phyloP scores from a whole-genome alignment of 1,140 invertebrate species.

The Caerostris darwini region DNA sequence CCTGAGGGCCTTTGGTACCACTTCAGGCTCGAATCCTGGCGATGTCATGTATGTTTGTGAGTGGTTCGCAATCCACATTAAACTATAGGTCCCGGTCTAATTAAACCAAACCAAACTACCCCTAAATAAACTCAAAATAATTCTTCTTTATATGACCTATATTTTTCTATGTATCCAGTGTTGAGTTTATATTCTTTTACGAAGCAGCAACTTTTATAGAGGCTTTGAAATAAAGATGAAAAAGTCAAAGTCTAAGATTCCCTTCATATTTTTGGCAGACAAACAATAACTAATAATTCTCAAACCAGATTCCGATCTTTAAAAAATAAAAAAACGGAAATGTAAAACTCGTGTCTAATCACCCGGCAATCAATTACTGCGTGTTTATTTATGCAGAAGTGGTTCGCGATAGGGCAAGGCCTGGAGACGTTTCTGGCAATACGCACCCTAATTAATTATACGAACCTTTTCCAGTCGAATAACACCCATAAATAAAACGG shows the following conservation, averaged over 20 bases:
- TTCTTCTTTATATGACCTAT: too few species aligned
- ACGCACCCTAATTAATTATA: conserved; percentile 39
- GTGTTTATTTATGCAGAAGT: conserved; percentile 56
- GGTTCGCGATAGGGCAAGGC: neutral
- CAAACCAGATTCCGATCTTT: neutral
- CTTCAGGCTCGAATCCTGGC: too few species aligned
- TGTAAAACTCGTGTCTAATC: neutral
- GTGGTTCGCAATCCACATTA: too few species aligned
- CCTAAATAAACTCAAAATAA: too few species aligned
- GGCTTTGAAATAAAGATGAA: neutral
- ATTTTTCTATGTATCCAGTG: too few species aligned
- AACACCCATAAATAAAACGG: conserved; percentile 56
- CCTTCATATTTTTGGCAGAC: too few species aligned
- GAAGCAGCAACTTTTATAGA: neutral
- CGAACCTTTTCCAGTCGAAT: conserved; percentile 26
- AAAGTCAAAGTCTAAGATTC: neutral
- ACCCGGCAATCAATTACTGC: neutral
- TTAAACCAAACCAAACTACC: too few species aligned
- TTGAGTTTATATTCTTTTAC: too few species aligned
- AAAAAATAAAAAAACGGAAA: neutral
- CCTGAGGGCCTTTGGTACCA: too few species aligned
- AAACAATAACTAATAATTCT: too few species aligned
- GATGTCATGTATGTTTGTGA: too few species aligned
- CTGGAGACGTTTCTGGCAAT: conserved; percentile 13
- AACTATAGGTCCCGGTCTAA: too few species aligned